Evolutionary conservation across 2,797 vertebrate genomes (phyloP).

Genomic region (Stomatorhinus walkeri): DNA sequence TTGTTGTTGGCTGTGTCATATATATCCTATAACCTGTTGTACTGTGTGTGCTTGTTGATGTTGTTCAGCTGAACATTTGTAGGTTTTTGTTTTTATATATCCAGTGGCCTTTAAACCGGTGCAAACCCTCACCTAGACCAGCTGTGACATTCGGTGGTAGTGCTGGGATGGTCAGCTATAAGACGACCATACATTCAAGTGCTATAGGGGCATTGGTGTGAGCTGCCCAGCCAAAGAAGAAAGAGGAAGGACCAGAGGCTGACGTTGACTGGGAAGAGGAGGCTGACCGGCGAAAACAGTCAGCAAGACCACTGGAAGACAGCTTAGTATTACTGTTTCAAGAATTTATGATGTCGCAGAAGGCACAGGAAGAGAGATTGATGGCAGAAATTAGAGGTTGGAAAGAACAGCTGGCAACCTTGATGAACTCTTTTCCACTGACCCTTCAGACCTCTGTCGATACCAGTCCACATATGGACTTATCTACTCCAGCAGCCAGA

Average conservation of each 20-base stretch:
- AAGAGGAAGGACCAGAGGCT: neutral
- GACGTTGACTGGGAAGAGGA: neutral
- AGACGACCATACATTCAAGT: neutral
- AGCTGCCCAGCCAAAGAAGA: neutral
- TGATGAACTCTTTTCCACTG: neutral
- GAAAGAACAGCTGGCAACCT: neutral
- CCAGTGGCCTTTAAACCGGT: neutral
- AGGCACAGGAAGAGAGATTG: neutral
- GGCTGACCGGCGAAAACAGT: neutral
- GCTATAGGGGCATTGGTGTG: neutral
- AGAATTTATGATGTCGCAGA: neutral
- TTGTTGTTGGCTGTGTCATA: neutral
- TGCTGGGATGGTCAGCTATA: neutral
- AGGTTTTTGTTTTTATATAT: neutral
- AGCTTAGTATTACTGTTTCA: neutral
- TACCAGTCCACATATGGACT: neutral
- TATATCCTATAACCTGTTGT: neutral
- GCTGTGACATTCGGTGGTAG: neutral
- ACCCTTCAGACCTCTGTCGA: neutral
- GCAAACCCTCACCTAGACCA: neutral
- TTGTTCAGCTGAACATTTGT: neutral
- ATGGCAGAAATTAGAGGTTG: neutral
- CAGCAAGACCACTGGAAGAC: neutral
- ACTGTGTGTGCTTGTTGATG: neutral
- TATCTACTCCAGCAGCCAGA: neutral